These are phyloP conservation scores for Brachionus calyciflorus DNA, from an alignment of 1,140 invertebrate genomes.

Conservation along the genomic window DNA sequence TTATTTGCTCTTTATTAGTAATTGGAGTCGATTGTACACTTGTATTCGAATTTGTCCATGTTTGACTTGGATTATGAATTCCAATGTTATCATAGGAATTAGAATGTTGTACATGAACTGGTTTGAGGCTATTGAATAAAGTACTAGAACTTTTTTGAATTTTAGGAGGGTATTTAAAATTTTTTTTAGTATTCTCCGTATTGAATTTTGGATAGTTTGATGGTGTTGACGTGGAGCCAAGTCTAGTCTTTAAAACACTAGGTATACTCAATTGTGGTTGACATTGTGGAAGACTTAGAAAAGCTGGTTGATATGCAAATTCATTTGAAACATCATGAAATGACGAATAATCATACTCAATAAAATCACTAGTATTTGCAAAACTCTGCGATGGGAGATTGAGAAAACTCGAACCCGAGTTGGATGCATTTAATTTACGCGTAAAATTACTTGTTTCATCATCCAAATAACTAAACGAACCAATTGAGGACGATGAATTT, in stretches of 20 bases:
- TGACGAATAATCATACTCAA: conserved; percentile 24
- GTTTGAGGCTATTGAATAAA: neutral
- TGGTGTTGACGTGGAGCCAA: neutral
- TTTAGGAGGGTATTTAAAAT: conserved; percentile 1
- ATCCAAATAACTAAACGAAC: conserved; percentile 11
- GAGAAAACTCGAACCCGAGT: conserved; percentile 4
- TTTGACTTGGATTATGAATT: neutral
- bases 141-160: conserved; percentile 13
- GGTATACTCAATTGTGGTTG: neutral
- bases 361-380: conserved; percentile 22
- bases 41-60: neutral
- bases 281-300: neutral
- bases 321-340: conserved; percentile 3
- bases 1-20: conserved; percentile 58
- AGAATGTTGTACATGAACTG: conserved; percentile 6
- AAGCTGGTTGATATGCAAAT: neutral
- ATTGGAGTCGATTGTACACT: conserved; percentile 5
- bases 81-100: conserved; percentile 37
- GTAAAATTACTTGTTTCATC: neutral
- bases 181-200: neutral
- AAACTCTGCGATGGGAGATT: conserved; percentile 3
- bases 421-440: neutral
- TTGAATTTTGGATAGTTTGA: conserved; percentile 10
- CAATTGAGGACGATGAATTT: conserved; percentile 6
- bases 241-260: neutral